Evolutionary conservation across 2,113 vertebrate genomes (phyloP).

Genomic region (Alouatta palliata): DNA sequence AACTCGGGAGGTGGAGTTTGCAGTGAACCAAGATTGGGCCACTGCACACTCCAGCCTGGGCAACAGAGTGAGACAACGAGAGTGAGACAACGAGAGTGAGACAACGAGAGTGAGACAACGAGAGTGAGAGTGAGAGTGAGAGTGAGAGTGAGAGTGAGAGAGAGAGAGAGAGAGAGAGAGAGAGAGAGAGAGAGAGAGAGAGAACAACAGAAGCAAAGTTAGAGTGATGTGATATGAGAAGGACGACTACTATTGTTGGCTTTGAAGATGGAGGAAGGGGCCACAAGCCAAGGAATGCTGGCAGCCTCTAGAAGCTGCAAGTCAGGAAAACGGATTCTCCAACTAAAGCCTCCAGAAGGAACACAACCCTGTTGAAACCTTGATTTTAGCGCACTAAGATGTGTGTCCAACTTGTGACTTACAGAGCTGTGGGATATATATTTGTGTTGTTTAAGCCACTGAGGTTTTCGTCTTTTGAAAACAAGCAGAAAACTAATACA

Average conservation of each 20-base stretch:
- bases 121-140: no score
- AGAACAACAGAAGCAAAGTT: not conserved
- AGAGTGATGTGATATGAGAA: not conserved
- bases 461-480: not conserved
- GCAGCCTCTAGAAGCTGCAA: not conserved
- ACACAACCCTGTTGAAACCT: not conserved
- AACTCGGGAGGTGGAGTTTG: no score
- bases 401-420: not conserved
- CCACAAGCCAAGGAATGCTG: not conserved
- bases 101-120: no score
- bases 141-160: no score
- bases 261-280: not conserved
- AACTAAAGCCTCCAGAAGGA: not conserved
- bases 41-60: not conserved
- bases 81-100: no score
- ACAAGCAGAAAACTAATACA: not conserved
- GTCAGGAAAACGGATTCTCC: not conserved
- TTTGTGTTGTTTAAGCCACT: not conserved
- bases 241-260: not conserved
- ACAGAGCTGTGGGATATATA: not conserved
- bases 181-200: no score
- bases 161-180: no score
- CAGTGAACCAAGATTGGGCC: not conserved
- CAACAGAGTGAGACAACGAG: not conserved
- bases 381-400: not conserved